Conservation (phyloP, 2,113 vertebrate species). For the Dasyurus viverrinus region DNA sequence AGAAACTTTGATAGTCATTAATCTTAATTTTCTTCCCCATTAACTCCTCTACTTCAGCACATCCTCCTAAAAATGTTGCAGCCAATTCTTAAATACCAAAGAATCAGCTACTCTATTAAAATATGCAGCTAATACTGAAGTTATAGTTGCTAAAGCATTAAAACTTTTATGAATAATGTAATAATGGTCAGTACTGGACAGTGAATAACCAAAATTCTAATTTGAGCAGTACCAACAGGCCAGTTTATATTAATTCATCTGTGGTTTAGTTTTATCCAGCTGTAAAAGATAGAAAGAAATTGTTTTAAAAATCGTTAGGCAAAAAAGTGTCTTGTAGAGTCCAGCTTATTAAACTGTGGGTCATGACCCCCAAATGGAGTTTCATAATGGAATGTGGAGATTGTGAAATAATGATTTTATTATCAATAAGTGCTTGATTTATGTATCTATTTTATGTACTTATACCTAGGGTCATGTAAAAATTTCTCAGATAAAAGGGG, state of each 20-base stretch:
- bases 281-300: not conserved
- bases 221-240: not conserved
- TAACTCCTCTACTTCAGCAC: not conserved
- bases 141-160: not conserved
- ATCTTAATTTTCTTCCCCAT: constrained; percentile 28
- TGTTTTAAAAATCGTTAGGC: not conserved
- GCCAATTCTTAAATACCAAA: not conserved
- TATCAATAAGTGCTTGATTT: no score
- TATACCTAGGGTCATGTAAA: no score
- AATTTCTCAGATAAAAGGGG: no score
- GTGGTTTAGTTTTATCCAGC: not conserved
- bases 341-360: no score
- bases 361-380: no score
- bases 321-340: no score
- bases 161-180: not conserved
- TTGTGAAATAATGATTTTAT: no score
- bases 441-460: no score
- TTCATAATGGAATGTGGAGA: no score
- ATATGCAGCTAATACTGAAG: not conserved
- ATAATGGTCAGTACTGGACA: not conserved
- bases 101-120: not conserved
- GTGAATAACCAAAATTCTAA: not conserved
- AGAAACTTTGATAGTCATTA: constrained; percentile 1
- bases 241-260: constrained; percentile 1
- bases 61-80: not conserved